Base-by-base conservation (phyloP, 2,113 vertebrate species). In the Rutilus rutilus region DNA sequence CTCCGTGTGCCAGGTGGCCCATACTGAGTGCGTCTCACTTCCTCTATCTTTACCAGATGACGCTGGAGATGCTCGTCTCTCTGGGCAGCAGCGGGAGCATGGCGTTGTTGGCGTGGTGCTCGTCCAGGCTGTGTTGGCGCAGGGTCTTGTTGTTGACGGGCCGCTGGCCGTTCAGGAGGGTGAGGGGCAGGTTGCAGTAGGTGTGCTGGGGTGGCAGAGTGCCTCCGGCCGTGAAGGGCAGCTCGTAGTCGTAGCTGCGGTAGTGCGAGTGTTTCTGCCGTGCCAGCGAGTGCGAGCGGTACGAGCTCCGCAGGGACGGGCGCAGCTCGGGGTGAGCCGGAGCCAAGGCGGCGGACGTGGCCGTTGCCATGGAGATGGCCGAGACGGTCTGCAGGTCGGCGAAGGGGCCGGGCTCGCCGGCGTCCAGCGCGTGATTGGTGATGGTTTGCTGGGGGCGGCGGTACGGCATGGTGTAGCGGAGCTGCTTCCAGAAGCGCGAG, bases 181-280 rank as follows among this genome's bases (percentile, higher is more conserved):
- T 99, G 91, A 99, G 97, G 76, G 98, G 98, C 96, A 99, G 98
- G 97, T 99, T 99, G 96, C 98, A 99, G 95, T 99, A 99, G 95
- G 98, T 99, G 96, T 99, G 98, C 95, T 99, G 98, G 89, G 99
- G 96, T 1, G 97, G 98, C 95, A 99, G 96, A 93, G 97, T 98
- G 90, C 97, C 97, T 0, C 97, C 94, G 21, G 97, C 96, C 11
- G 89, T 80, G 42, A 88, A 86, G 92, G 98, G 97, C 93, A 99
- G 92, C 88, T 99, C 98, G 12, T 97, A 99, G 89, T 98, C 97
- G 27, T 99, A 99, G 95, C 97, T 98, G 94, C 97, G 96, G 93
- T 99, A 99, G 96, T 98, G 89, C 3, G 87, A 98, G 95, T 99
- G 98, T 98, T 99, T 99, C 97, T 99, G 98, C 92, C 98, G 75